Conservation (phyloP, 2,888 invertebrate genomes). For the Xestia sexstrigata region DNA sequence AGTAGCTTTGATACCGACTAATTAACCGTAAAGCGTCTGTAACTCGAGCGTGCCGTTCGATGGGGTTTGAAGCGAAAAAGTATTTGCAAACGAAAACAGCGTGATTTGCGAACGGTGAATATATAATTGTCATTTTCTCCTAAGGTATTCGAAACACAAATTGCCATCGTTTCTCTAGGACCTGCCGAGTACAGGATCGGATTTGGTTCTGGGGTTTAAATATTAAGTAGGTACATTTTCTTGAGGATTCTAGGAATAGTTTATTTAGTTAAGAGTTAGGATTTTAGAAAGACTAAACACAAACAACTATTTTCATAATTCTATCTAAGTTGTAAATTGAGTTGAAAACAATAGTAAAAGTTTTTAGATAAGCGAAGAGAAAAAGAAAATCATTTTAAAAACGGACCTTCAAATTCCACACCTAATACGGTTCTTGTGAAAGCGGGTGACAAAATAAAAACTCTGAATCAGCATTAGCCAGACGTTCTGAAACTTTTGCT, state of each 20-base stretch:
- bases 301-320: not conserved
- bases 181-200: slow-evolving; percentile 13
- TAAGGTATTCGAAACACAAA: slow-evolving; percentile 71
- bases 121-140: slow-evolving; percentile 73
- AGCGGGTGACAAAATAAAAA: slow-evolving; percentile 52
- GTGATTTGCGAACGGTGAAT: slow-evolving; percentile 63
- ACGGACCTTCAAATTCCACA: slow-evolving; percentile 5
- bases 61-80: slow-evolving; percentile 41
- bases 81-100: slow-evolving; percentile 59
- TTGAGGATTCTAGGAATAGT: not conserved
- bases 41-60: slow-evolving; percentile 37
- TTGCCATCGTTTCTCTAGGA: slow-evolving; percentile 66
- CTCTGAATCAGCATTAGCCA: slow-evolving; percentile 58
- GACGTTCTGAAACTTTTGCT: slow-evolving; percentile 52
- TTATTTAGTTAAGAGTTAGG: not conserved
- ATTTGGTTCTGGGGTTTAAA: not conserved
- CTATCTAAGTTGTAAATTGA: not conserved
- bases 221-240: not conserved
- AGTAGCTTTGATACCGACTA: slow-evolving; percentile 58
- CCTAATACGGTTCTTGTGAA: slow-evolving; percentile 30
- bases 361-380: not conserved
- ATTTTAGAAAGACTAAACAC: not conserved
- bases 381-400: slow-evolving; percentile 3
- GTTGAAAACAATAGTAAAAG: not conserved
- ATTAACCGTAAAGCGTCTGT: slow-evolving; percentile 61